Conservation (phyloP, 2,888 invertebrate species). For the Microplitis deprimator region DNA sequence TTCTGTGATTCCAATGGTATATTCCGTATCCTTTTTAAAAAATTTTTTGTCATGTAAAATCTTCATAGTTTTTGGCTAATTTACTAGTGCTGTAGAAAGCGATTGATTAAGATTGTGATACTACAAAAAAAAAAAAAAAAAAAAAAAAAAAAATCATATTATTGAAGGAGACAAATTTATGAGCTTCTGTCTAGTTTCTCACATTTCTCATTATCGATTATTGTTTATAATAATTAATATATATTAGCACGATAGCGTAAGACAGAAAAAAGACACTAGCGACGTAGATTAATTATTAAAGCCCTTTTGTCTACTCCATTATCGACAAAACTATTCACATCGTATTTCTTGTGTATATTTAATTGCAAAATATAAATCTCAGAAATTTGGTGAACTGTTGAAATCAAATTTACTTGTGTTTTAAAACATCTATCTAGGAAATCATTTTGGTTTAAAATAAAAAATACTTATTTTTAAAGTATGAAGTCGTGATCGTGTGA, state of each 20-base stretch:
- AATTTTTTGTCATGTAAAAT: not conserved
- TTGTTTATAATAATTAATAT: not conserved
- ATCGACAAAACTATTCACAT: not conserved
- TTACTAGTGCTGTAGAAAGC: not conserved
- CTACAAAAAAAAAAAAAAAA: not conserved
- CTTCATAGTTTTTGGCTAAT: not conserved
- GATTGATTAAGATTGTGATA: not conserved
- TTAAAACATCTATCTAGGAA: too few relatives aligned
- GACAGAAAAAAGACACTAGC: not conserved
- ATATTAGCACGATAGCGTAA: not conserved
- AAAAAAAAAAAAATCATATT: not conserved
- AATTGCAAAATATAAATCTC: too few relatives aligned
- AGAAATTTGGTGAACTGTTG: too few relatives aligned
- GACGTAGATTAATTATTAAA: not conserved
- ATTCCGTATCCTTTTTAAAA: not conserved
- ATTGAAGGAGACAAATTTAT: not conserved
- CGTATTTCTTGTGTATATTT: too few relatives aligned
- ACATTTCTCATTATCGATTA: not conserved
- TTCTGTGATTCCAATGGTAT: not conserved
- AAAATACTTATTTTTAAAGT: too few relatives aligned
- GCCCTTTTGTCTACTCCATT: not conserved
- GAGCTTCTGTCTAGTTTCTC: not conserved
- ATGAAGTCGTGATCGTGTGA: too few relatives aligned
- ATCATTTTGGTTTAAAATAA: too few relatives aligned
- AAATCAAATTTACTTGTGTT: too few relatives aligned